Conservation (phyloP, 1,140 invertebrate genomes). For the Drosophila ohnishii region DNA sequence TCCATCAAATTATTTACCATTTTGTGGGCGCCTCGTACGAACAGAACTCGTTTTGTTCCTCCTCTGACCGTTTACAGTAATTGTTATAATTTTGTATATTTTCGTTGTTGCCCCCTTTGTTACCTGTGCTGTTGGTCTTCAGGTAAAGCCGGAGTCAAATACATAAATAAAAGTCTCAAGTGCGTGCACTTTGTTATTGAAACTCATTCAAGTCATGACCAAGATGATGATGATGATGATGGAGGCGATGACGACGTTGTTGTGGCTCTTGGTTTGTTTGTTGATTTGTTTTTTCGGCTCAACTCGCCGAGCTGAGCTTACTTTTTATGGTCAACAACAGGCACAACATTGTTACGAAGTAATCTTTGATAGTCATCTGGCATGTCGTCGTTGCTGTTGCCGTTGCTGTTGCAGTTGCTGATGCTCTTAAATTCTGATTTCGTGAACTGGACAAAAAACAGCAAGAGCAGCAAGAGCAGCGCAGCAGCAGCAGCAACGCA, state of each 20-base stretch:
- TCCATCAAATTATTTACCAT: constrained; percentile 45
- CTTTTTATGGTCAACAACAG: constrained; percentile 70
- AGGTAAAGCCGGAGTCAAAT: constrained; percentile 36
- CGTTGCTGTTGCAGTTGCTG: constrained; percentile 39
- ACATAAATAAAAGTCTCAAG: constrained; percentile 79
- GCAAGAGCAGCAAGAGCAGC: background rate
- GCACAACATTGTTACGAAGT: constrained; percentile 59
- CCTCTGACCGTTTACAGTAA: constrained; percentile 65
- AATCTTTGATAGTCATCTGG: constrained; percentile 77
- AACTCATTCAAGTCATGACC: constrained; percentile 73
- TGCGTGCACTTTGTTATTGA: constrained; percentile 81
- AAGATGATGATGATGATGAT: constrained; percentile 54
- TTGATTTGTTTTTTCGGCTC: constrained; percentile 52
- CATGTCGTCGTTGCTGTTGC: constrained; percentile 48
- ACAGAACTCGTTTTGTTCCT: constrained; percentile 18
- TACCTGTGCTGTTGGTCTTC: constrained; percentile 31
- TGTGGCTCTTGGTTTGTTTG: constrained; percentile 51
- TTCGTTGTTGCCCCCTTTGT: constrained; percentile 46
- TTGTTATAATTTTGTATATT: constrained; percentile 76
- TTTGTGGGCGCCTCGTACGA: constrained; percentile 36
- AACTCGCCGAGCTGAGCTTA: constrained; percentile 47
- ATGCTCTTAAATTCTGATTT: constrained; percentile 79
- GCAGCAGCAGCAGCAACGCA: constrained; percentile 48
- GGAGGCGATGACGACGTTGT: constrained; percentile 31
- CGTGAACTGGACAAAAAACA: constrained; percentile 60